A percentile compares a stretch with the other conserved stretches of the same genome.
These are phyloP conservation scores for Drosophila paracracens DNA, from an alignment of 2,888 invertebrate genomes.

Conservation along the genomic window DNA sequence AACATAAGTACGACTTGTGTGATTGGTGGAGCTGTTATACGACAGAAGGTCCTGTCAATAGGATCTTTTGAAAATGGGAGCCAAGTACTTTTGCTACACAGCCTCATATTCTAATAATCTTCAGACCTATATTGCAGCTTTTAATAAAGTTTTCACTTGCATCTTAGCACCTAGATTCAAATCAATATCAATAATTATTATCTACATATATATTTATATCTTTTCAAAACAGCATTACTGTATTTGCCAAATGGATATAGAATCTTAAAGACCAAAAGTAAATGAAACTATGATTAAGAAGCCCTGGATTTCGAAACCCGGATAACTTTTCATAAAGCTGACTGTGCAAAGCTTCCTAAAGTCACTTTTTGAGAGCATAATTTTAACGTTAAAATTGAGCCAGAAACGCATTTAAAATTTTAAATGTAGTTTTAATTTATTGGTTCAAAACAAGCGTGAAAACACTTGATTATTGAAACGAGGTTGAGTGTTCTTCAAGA, in stretches of 20 bases:
- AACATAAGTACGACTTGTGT: not conserved
- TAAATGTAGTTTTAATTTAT: too few relatives aligned
- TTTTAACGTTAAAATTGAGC: not conserved
- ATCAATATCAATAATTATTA: not conserved
- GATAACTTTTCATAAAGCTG: not conserved
- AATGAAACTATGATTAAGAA: not conserved
- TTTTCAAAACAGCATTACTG: not conserved
- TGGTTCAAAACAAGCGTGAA: too few relatives aligned
- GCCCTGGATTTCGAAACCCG: not conserved
- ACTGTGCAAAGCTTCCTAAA: not conserved
- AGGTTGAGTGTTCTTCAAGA: not conserved
- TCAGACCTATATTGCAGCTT: not conserved
- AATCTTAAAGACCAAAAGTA: constrained; percentile 4
- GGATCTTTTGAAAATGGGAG: not conserved
- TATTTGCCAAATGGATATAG: constrained; percentile 9
- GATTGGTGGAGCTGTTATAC: not conserved
- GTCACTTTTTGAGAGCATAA: not conserved
- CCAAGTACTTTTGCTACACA: not conserved
- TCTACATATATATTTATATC: not conserved
- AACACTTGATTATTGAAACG: not conserved
- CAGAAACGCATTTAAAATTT: not conserved
- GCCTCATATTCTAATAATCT: not conserved
- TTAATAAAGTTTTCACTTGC: not conserved
- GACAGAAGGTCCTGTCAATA: not conserved
- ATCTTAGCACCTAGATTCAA: not conserved